Conservation (phyloP, 1,140 invertebrate genomes). For the Macrobrachium nipponense region DNA sequence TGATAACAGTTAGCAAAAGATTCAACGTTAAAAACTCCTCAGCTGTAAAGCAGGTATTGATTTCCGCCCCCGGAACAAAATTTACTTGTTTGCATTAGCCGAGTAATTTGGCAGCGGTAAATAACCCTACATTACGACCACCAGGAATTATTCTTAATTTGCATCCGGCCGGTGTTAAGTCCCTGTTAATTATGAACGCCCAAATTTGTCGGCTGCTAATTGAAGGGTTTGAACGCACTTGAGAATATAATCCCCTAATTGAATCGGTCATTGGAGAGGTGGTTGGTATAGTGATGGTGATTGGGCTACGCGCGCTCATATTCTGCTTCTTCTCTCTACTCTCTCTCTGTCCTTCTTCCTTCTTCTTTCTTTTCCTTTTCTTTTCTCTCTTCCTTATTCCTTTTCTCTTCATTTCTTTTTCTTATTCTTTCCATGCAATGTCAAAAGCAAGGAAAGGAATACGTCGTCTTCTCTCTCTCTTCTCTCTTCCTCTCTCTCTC, state of each 20-base stretch:
- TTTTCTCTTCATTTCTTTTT: not conserved
- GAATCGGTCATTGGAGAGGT: slow-evolving; percentile 9
- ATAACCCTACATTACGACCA: too few species aligned
- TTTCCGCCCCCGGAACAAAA: too few species aligned
- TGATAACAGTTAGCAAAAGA: too few species aligned
- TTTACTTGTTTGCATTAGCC: too few species aligned
- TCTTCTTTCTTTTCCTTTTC: not conserved
- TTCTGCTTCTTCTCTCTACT: not conserved
- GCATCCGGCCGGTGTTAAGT: not conserved
- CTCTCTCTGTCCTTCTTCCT: not conserved
- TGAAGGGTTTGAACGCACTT: not conserved
- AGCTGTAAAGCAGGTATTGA: too few species aligned
- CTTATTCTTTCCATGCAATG: not conserved
- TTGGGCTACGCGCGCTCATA: not conserved
- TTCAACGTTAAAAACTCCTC: too few species aligned
- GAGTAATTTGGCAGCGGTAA: too few species aligned
- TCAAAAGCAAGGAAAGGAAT: not conserved
- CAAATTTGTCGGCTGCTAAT: not conserved
- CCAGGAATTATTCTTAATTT: not conserved
- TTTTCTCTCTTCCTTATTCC: not conserved
- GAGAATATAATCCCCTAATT: slow-evolving; percentile 21
- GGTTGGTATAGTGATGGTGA: not conserved
- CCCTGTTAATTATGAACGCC: not conserved
- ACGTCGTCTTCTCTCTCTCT: not conserved
- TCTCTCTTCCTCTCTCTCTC: not conserved